phyloP scores from a whole-genome alignment of 2,113 vertebrate species.

The Fulmarus glacialis region DNA sequence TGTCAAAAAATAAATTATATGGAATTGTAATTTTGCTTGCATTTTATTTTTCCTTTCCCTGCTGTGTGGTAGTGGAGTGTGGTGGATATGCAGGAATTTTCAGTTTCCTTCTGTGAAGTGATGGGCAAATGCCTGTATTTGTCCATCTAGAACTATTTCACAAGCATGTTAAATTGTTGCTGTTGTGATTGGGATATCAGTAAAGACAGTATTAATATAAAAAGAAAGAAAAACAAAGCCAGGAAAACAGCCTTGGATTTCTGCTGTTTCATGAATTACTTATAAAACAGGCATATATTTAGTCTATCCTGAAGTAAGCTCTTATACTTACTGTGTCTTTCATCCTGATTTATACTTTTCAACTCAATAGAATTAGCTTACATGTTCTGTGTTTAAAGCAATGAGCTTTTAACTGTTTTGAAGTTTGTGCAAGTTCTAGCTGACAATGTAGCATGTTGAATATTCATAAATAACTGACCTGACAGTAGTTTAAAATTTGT shows the following conservation, averaged over 20 bases:
- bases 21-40: not conserved
- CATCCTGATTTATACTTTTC: not conserved
- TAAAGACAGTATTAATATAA: not conserved
- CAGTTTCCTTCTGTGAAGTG: not conserved
- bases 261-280: not conserved
- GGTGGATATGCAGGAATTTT: not conserved
- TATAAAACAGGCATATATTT: not conserved
- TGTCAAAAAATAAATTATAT: not conserved
- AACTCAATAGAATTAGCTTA: not conserved
- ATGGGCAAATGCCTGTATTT: not conserved
- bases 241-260: not conserved
- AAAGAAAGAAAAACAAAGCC: not conserved
- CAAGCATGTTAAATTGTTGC: not conserved
- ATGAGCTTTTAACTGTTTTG: not conserved
- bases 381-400: not conserved
- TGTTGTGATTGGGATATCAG: not conserved
- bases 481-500: not conserved
- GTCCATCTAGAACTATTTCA: not conserved
- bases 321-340: not conserved
- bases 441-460: not conserved
- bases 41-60: not conserved
- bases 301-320: not conserved
- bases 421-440: not conserved
- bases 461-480: not conserved
- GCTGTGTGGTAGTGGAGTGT: not conserved